Evolutionary conservation across 1,140 invertebrate species (phyloP), one percentile per base, ranked within the genome.

Genomic region (Drosophila suzukii): DNA sequence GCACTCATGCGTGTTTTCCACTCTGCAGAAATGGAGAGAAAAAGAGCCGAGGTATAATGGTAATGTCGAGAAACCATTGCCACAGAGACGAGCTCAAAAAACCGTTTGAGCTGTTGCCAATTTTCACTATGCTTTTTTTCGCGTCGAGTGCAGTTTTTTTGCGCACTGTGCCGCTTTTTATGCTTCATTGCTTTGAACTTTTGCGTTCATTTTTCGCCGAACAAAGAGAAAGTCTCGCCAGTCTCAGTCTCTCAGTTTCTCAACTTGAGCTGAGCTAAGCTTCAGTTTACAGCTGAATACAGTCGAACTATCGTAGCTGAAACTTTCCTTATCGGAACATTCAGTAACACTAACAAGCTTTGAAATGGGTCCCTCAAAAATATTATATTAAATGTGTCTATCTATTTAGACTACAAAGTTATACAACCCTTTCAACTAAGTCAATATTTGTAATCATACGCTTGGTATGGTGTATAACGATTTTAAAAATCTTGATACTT

Each of bases 161-260:
- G 50, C 32, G 7, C 51, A 46, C 56, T 74, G 67, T 65, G 41
- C 39, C 34, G 55, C 56, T 61, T 86, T 76, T 79, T 89, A 83
- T 86, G 83, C 83, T 88, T 76, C 83, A 86, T 79, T 86, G 79
- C 83, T 89, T 88, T 88, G 80, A 89, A 88, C 84, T 88, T 84
- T 89, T 84, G 84, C 80, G 84, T 81, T 75, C 72, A 57, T 73
- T 88, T 83, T 67, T 55, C 36, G 66, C 68, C 49, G 61, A 89
- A 84, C 85, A 90, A 90, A 90, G 84, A 88, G 84, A 88, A 88
- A 88, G 84, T 89, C 67, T 66, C 54, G 38, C 46, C 70, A 75
- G 34, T 47, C 51, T 44, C 70, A 75, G 34, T 47, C 51, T 51
- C 39, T 74, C 46, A 67, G 63, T 55, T 51, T 66, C 44, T 47